Evolutionary conservation across 53 echinoderm and acorn worm genomes (phyloP), one percentile per base, ranked within the genome.

Genomic region (Paracentrotus lividus): DNA sequence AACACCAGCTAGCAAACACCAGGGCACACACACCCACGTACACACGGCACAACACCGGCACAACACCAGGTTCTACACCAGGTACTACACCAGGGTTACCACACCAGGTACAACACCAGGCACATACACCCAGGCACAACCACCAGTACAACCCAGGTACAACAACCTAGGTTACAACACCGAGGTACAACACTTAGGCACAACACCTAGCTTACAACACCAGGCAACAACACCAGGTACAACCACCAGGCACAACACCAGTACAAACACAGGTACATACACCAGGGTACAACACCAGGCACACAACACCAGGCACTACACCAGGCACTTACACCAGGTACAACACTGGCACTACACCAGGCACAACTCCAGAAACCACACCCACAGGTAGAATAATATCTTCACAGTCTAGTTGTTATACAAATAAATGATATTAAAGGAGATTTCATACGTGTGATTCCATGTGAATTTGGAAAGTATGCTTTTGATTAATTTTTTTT

Each of bases 1-100:
- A 53, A 49, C 85, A 29, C 29, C 49, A 85, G 52, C 31, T 49
- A 85, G 52, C 9, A 85, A n/a, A n/a, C 85, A 85, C 29, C 49
- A 77, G 77, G 77, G 42, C 40, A 42, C 2, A 77, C 77, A 77
- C 18, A n/a, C n/a, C n/a, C n/a, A n/a, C n/a, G n/a, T n/a, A n/a
- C n/a, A n/a, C n/a, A n/a, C n/a, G n/a, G n/a, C n/a, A n/a, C n/a
- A n/a, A n/a, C n/a, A n/a, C 40, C 3, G 77, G 77, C 9, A 85
- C 85, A 26, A n/a, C n/a, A n/a, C n/a, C n/a, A n/a, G n/a, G n/a
- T n/a, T n/a, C n/a, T n/a, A n/a, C 77, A 42, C 18, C 85, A 29
- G 33, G 51, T 42, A 31, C 85, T 5, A 27, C 85, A 85, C 51
- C 85, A 20, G 53, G 51, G n/a, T n/a, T n/a, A n/a, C 60, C 18